A percentile compares a stretch with the other conserved stretches of the same genome.
phyloP scores from a whole-genome alignment of 2,797 vertebrate genomes.

The Dallia pectoralis region DNA sequence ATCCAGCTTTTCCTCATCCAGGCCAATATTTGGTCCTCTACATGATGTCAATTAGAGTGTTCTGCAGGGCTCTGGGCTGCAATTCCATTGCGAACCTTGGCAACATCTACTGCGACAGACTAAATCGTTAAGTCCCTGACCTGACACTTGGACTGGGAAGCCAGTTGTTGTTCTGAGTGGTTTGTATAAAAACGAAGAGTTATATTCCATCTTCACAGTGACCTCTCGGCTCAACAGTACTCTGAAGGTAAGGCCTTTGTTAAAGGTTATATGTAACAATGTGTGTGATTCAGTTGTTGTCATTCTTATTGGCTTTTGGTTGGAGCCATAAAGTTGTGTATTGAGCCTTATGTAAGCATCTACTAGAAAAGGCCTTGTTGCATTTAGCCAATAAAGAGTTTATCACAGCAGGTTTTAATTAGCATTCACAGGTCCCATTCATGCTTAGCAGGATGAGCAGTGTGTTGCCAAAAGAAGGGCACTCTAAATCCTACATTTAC shows the following conservation, averaged over 20 bases:
- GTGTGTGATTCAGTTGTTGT: not conserved
- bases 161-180: not conserved
- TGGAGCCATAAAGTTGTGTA: not conserved
- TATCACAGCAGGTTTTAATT: too few relatives aligned
- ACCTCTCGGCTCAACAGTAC: not conserved
- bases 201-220: not conserved
- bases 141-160: not conserved
- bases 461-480: not conserved
- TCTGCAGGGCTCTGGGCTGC: not conserved
- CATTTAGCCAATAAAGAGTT: too few relatives aligned
- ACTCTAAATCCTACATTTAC: not conserved
- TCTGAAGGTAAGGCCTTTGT: not conserved
- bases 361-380: not conserved
- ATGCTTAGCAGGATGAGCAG: not conserved
- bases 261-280: not conserved
- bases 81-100: not conserved
- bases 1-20: not conserved
- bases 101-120: not conserved
- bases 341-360: not conserved
- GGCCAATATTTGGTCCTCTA: not conserved
- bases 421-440: not conserved
- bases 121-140: not conserved
- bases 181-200: not conserved
- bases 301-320: not conserved
- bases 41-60: not conserved